Conservation (phyloP, 2,888 invertebrate genomes). For the Drosophila rellima region DNA sequence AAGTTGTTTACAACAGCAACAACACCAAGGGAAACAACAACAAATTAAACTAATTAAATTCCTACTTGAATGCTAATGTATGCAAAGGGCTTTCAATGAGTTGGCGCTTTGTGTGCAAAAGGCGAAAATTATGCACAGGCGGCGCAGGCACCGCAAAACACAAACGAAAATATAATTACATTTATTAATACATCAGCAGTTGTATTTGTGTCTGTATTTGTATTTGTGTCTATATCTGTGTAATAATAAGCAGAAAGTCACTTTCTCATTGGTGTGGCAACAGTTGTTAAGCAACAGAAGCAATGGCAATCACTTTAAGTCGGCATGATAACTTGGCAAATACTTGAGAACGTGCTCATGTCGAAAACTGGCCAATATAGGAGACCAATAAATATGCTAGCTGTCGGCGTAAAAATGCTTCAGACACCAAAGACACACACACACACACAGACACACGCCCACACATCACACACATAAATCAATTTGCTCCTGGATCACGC, state of each 20-base stretch:
- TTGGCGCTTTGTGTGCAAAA: conserved; percentile 53
- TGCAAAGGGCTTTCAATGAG: conserved; percentile 75
- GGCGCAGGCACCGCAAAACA: conserved; percentile 51
- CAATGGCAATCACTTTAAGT: conserved; percentile 13
- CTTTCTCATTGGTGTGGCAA: conserved; percentile 17
- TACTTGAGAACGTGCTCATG: conserved; percentile 52
- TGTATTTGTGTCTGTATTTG: conserved; percentile 41
- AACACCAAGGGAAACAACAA: conserved; percentile 26
- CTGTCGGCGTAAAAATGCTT: conserved; percentile 64
- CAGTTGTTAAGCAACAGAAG: conserved; percentile 30
- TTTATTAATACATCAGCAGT: conserved; percentile 78
- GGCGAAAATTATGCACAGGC: conserved; percentile 77
- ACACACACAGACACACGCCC: neutral
- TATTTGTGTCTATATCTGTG: conserved; percentile 1
- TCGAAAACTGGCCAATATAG: conserved; percentile 63
- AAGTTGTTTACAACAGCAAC: conserved; percentile 28
- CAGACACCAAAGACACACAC: conserved; percentile 31
- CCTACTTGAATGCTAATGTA: conserved; percentile 76
- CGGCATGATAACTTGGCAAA: conserved; percentile 49
- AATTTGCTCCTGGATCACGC: conserved; percentile 42
- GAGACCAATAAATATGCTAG: conserved; percentile 71
- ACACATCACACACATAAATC: conserved; percentile 49
- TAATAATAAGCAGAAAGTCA: conserved; percentile 12
- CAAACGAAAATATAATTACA: conserved; percentile 73
- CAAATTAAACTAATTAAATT: conserved; percentile 80